Evolutionary conservation across 2,888 invertebrate genomes (phyloP), one percentile per base, ranked within the genome.

Genomic region (Pandemis corylana): DNA sequence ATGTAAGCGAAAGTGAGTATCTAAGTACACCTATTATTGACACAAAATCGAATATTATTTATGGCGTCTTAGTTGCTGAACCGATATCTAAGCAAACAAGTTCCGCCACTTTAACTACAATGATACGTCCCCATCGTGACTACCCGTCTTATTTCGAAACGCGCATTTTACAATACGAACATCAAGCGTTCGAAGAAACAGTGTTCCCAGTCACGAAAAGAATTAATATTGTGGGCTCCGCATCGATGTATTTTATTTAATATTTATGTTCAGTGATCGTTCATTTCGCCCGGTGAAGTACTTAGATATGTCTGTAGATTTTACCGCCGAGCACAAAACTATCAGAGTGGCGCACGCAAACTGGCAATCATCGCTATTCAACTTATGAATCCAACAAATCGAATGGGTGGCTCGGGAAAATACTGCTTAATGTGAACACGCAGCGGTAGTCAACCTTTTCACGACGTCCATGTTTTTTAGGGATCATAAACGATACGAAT

Each of bases 361-460:
- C 89, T 71, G 76, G 91, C 85, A 89, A 93, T 93, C 91, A 93
- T 81, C 82, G 83, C 84, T 80, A 83, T 85, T 87, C 85, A 86
- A 85, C 84, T 87, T 84, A 84, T 87, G 85, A 89, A 89, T 89
- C 90, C 89, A 89, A 86, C 87, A 86, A 90, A 92, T 90, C 89
- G 86, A 90, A 88, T 84, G 81, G 80, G 79, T 80, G 77, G 77
- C 79, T 77, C 76, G 78, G 80, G 51, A 82, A 82, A 83, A 81
- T 77, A 77, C 75, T 68, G 72, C 78, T 78, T 79, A 79, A 82
- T 79, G 78, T 79, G 77, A 72, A 76, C 61, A 75, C 76, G 69
- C 56, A 66, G 76, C 76, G 78, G 80, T 80, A 79, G 79, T 76
- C 78, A 76, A 81, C 81, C 78, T 81, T 73, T 79, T 79, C 78